Evolutionary conservation across 2,888 invertebrate species (phyloP), one percentile per base, ranked within the genome.

Genomic region (Phaedon cochleariae): DNA sequence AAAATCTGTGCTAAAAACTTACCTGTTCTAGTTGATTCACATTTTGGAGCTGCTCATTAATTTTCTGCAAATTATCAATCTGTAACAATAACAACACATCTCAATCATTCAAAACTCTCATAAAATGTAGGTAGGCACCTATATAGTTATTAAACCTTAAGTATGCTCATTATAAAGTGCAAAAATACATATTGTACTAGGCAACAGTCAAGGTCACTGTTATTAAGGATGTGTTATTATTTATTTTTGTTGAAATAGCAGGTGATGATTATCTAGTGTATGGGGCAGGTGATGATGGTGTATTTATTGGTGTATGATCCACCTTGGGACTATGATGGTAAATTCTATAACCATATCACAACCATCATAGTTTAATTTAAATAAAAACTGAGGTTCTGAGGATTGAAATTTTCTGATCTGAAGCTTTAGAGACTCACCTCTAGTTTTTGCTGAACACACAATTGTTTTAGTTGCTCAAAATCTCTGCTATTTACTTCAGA

Each of bases 371-470:
- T 26, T 26, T 7, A 26, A 22, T 51, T 51, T 34, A 34, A 34
- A 9, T 6, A 10, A 34, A 34, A 34, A 6, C 12, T n/a, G 21
- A 2, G 49, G 18, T 49, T 59, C 34, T 26, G n/a, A 18, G 9
- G 26, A 49, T 49, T 31, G 51, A 7, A 29, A n/a, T 34, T n/a
- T 48, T 17, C 46, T 26, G n/a, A n/a, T n/a, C n/a, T n/a, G n/a
- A n/a, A n/a, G n/a, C 15, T 37, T 1, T 31, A 21, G 12, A 51
- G 22, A 72, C 85, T 84, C 74, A 90, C 90, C 87, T 90, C 89
- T 66, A 85, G 83, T 82, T 90, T 88, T 77, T 90, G 88, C 53
- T 83, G 84, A 48, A 81, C 83, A 78, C 89, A 89, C 76, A 86
- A 84, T 52, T 85, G 85, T 75, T 87, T 85, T 69, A 90, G 84